Base-by-base conservation (phyloP, 2,113 vertebrate species). In the Antennarius striatus region DNA sequence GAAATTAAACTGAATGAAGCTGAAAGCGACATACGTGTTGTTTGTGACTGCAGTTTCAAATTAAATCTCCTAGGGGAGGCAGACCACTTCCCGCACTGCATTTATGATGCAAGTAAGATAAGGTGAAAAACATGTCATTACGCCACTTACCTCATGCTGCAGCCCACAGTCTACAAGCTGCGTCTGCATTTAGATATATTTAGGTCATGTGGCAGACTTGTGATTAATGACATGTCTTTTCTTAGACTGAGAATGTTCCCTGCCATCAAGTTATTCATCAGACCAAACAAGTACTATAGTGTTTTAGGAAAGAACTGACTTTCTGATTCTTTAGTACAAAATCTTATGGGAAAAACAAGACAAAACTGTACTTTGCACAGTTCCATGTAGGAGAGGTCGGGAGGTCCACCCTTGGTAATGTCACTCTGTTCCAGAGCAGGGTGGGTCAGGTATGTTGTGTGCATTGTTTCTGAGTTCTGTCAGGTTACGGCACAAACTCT, bases 361-460 rank as follows among this genome's bases (percentile, higher is more conserved):
- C 22, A 50, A 36, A 36, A 36, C 32, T 47, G 12, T 68, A 52
- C 63, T 55, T 59, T 83, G 71, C 68, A 56, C 40, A 60, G 52
- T 70, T 68, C 53, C 57, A 73, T 53, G 58, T 52, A 54, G 53
- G 68, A 71, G 53, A 82, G 63, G 43, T 54, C 73, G 55, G 73
- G 77, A 86, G 76, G 76, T 86, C 74, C 77, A 80, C 39, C 80
- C 40, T 71, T 74, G 62, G 75, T 40, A 81, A 3, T 68, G 73
- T 80, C 61, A 29, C 57, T 36, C 56, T 83, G 74, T 86, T 82
- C 82, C 81, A 79, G 68, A 71, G 49, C 72, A 82, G 86, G 90
- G 89, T 85, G 88, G 81, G 88, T 83, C 61, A 75, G 82, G 80
- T 82, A 81, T n/a, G 65, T 78, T 22, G 68, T 82, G 75, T 82